Conservation (phyloP, 2,888 invertebrate species). For the Sepiola atlantica region DNA sequence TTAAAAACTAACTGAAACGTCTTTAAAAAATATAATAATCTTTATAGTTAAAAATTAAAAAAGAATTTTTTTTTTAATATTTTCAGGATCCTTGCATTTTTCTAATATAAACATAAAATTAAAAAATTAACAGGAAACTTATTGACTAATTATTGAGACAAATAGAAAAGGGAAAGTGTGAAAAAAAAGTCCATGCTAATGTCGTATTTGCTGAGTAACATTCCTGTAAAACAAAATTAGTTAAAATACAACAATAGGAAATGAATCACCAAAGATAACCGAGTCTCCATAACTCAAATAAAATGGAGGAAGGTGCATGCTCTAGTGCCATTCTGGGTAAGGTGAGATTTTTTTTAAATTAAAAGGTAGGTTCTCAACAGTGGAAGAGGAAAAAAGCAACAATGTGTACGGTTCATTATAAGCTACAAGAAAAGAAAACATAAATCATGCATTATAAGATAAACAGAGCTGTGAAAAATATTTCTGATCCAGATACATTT, state of each 20-base stretch:
- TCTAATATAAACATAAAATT: not conserved
- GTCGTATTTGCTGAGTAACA: not conserved
- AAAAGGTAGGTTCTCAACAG: not conserved
- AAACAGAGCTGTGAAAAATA: not conserved
- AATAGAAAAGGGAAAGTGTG: not conserved
- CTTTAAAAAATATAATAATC: too few relatives aligned
- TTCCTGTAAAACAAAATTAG: constrained; percentile 16
- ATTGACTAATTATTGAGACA: not conserved
- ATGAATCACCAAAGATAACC: not conserved
- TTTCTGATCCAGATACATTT: not conserved
- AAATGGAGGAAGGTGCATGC: not conserved
- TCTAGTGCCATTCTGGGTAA: not conserved
- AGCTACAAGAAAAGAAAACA: not conserved
- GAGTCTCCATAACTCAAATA: not conserved
- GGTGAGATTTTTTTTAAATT: not conserved
- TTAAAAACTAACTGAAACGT: too few relatives aligned
- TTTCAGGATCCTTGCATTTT: constrained; percentile 19
- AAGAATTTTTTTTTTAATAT: not conserved
- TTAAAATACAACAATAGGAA: not conserved
- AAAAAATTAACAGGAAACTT: not conserved
- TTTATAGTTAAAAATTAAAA: too few relatives aligned
- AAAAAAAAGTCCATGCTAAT: not conserved
- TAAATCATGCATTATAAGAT: not conserved
- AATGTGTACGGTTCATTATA: not conserved
- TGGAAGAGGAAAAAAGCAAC: not conserved